Percentiles rank a stretch among this genome's conserved stretches.
These are phyloP conservation scores for Monodelphis domestica DNA, from an alignment of 2,797 vertebrate species.

Conservation along the genomic window DNA sequence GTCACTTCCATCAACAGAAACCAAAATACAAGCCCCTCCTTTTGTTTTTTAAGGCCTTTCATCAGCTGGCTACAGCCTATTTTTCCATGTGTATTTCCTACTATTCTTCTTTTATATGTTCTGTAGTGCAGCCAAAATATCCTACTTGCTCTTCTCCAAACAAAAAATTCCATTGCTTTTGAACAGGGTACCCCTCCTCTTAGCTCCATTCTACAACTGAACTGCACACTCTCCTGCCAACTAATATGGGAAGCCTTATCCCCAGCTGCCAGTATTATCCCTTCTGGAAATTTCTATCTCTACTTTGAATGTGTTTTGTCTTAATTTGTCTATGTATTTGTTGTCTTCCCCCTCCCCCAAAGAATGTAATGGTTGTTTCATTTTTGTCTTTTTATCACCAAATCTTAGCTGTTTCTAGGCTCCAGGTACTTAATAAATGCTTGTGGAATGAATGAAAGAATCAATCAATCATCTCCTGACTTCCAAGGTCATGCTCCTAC, in stretches of 20 bases:
- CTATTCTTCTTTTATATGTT: neutral
- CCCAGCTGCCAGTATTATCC: neutral
- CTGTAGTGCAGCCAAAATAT: neutral
- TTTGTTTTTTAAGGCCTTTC: neutral
- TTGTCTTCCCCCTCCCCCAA: neutral
- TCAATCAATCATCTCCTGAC: too few species aligned
- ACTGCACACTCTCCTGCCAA: neutral
- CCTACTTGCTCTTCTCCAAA: neutral
- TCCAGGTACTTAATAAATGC: neutral
- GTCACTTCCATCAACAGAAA: neutral
- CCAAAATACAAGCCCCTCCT: neutral
- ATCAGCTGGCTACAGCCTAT: neutral
- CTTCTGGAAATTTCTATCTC: neutral
- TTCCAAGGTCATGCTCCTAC: neutral
- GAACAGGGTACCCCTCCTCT: neutral
- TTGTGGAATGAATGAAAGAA: neutral
- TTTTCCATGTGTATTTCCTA: neutral
- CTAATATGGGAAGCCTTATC: neutral
- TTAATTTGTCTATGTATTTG: neutral
- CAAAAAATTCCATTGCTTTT: neutral
- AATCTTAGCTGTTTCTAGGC: neutral
- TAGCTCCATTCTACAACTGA: neutral
- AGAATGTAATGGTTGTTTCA: neutral
- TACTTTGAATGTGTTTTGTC: neutral
- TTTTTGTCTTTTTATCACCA: neutral